Conservation (phyloP, 64 coral and sea anemone species). For the Porites australiensis region DNA sequence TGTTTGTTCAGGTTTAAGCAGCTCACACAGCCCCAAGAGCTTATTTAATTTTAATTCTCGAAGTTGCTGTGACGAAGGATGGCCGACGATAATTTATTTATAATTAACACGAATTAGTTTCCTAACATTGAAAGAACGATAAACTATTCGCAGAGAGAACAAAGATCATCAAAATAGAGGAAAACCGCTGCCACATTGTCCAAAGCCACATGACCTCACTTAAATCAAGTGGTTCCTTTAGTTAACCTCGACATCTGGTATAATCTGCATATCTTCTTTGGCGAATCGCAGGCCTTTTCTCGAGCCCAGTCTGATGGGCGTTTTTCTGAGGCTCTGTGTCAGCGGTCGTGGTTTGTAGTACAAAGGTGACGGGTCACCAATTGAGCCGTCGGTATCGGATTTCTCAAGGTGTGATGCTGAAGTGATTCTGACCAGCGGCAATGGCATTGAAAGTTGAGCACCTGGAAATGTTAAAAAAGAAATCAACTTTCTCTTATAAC, state of each 20-base stretch:
- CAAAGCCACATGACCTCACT: background rate
- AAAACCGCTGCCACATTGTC: too few relatives aligned
- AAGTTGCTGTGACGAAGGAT: too few relatives aligned
- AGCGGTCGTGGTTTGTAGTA: conserved; percentile 38
- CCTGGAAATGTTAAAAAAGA: conserved; percentile 29
- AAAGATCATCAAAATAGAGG: too few relatives aligned
- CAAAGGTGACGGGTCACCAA: conserved; percentile 9
- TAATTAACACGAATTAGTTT: too few relatives aligned
- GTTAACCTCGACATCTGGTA: conserved; percentile 70
- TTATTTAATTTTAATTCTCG: too few relatives aligned
- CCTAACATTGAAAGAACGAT: too few relatives aligned
- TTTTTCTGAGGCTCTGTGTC: conserved; percentile 1
- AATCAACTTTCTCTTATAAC: background rate
- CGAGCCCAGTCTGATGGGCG: conserved; percentile 27
- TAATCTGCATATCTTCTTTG: conserved; percentile 37
- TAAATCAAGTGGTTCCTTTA: conserved; percentile 1
- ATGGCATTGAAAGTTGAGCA: conserved; percentile 78
- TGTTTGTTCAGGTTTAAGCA: too few relatives aligned
- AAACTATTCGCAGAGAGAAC: too few relatives aligned
- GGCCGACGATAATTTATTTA: too few relatives aligned
- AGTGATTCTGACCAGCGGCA: conserved; percentile 97
- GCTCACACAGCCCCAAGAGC: too few relatives aligned
- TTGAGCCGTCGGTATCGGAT: conserved; percentile 66
- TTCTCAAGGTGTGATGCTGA: conserved; percentile 80
- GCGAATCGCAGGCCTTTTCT: conserved; percentile 30